phyloP scores from a whole-genome alignment of 2,888 invertebrate species.

The Ophion costatus region DNA sequence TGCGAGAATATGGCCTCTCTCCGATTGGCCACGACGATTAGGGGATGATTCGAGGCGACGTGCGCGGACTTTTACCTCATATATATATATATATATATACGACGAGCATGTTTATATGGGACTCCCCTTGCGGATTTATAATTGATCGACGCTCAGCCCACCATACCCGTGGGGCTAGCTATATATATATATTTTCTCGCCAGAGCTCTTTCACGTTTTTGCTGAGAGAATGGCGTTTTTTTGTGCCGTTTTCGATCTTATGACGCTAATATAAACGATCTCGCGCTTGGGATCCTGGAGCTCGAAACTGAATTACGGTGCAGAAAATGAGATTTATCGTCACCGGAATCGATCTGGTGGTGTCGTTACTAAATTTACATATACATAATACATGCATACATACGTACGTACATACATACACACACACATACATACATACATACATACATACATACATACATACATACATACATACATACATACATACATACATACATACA shows the following conservation, averaged over 20 bases:
- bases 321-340: neutral
- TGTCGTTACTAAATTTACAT: no score
- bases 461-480: no score
- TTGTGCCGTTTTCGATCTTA: neutral
- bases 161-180: neutral
- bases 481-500: no score
- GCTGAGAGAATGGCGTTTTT: constrained; percentile 29
- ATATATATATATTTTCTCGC: neutral
- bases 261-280: neutral
- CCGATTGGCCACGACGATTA: constrained; percentile 77
- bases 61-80: constrained; percentile 11
- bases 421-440: no score
- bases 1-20: constrained; percentile 50
- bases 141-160: constrained; percentile 55
- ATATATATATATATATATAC: neutral
- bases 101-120: constrained; percentile 47
- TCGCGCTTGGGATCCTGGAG: neutral
- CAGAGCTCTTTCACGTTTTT: neutral
- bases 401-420: no score
- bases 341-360: neutral
- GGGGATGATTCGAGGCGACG: constrained; percentile 75
- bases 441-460: no score
- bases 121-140: constrained; percentile 55
- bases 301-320: neutral
- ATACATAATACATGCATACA: no score